Evolutionary conservation across 1,140 invertebrate species (phyloP), one percentile per base, ranked within the genome.

Genomic region (Maconellicoccus hirsutus): DNA sequence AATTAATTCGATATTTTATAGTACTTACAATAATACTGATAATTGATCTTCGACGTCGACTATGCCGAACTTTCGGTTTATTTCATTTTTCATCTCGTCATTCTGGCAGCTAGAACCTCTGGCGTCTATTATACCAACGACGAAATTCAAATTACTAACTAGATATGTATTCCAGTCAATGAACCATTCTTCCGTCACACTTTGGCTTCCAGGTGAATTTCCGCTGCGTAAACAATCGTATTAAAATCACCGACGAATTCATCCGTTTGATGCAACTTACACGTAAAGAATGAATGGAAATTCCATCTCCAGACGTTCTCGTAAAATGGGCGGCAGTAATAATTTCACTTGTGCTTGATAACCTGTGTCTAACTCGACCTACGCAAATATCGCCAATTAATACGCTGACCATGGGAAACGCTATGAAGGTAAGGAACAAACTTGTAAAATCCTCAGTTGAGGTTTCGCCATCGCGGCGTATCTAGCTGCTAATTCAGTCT

Each of bases 21-120:
- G 33, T 8, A 79, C 84, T 85, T 82, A 93, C 89, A 91, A 89
- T n/a, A 89, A 89, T n/a, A 94, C 92, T 80, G 91, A 89, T n/a
- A 96, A 80, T 77, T 95, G 91, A 80, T 97, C 94, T 23, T 89
- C 86, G 1, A 95, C 87, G 81, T 97, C 93, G 0, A 91, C 84
- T 1, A 87, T 87, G 0, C 93, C 93, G 1, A 96, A 81, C 29
- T 86, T 83, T 73, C 87, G 86, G 76, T 93, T 93, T 23, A 96
- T 83, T 74, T 91, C 86, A 74, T 93, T 87, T 59, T 92, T 82
- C 22, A 91, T 83, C 42, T 87, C 84, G 73, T 93, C 87, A 2
- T 93, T 94, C 75, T 93, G 87, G 0, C 89, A 92, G 0, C 88
- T 86, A 0, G 90, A 89, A 4, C 94, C 94, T 33, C 93, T 81